Conservation (phyloP, 2,113 vertebrate species). For the Laticauda colubrina region DNA sequence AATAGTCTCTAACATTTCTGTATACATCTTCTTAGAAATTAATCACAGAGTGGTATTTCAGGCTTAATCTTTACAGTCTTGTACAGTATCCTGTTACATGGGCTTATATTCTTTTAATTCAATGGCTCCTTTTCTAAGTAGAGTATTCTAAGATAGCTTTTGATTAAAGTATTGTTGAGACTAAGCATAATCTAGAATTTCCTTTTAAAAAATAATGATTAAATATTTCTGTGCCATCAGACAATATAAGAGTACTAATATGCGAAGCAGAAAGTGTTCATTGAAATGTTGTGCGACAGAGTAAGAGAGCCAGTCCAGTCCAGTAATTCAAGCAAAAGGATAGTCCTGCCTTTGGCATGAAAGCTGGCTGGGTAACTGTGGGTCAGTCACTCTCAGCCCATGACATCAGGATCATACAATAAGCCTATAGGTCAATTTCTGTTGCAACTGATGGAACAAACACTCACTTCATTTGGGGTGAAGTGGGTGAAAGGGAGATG, state of each 20-base stretch:
- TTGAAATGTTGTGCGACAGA: not conserved
- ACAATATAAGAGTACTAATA: not conserved
- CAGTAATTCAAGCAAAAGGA: not conserved
- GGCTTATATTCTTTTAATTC: not conserved
- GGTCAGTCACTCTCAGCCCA: not conserved
- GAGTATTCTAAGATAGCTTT: not conserved
- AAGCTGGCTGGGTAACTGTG: not conserved
- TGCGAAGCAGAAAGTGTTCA: not conserved
- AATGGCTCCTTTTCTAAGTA: not conserved
- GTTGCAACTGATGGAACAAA: not conserved
- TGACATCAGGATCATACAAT: not conserved
- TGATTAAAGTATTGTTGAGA: not conserved
- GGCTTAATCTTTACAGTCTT: not conserved
- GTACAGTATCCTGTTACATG: not conserved
- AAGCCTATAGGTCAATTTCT: not conserved
- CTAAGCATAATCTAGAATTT: not conserved
- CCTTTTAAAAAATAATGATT: not conserved
- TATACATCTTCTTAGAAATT: not conserved
- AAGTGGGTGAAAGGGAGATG: not conserved
- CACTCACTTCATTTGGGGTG: not conserved
- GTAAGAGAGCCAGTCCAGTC: not conserved
- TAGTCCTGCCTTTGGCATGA: not conserved
- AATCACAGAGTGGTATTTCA: not conserved
- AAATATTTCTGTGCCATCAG: not conserved
- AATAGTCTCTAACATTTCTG: not conserved